Evolutionary conservation across 1,140 invertebrate genomes (phyloP).

Genomic region (Temnothorax curvispinosus): DNA sequence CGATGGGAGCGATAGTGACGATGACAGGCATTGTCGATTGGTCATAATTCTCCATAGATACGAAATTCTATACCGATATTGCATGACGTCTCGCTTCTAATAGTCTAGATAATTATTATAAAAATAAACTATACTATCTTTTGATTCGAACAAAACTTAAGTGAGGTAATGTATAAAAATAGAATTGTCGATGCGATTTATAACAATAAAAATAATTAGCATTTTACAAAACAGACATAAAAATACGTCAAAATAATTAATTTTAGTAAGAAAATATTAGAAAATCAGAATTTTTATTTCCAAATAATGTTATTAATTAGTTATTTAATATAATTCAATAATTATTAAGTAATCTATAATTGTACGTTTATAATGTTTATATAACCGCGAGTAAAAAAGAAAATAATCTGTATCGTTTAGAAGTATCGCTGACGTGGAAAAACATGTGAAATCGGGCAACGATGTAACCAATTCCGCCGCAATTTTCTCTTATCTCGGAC

Average conservation of each 20-base stretch:
- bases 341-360: neutral
- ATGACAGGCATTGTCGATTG: constrained; percentile 26
- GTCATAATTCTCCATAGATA: constrained; percentile 38
- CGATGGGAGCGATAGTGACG: constrained; percentile 4
- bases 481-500: constrained; percentile 70
- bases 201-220: neutral
- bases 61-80: neutral
- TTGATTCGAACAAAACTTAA: neutral
- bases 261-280: neutral
- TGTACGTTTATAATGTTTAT: neutral
- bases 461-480: constrained; percentile 61
- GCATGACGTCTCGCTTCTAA: neutral
- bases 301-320: neutral
- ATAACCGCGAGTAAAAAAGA: neutral
- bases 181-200: neutral
- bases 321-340: too few species aligned
- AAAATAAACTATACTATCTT: neutral
- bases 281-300: neutral
- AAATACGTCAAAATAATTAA: neutral
- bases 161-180: neutral
- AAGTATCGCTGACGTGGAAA: constrained; percentile 51
- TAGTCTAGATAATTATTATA: neutral
- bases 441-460: constrained; percentile 58
- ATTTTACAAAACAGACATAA: neutral
- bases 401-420: neutral